Base-by-base conservation (phyloP, 37 sponge, comb jelly and placozoan species). In the Halisarca cf. caerulea region DNA sequence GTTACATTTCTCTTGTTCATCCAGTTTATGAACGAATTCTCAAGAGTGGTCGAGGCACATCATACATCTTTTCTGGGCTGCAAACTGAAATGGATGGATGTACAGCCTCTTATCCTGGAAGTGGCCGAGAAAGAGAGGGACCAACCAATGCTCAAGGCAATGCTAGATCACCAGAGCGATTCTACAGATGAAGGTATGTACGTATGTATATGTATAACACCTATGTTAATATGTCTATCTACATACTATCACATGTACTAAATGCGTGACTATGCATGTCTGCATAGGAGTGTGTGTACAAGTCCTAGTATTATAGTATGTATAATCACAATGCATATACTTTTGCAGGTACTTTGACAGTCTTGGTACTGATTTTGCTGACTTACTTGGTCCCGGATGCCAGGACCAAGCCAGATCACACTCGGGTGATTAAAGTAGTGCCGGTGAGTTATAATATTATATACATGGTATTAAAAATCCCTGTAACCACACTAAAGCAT, bases 161-260 rank as follows among this genome's bases (percentile, higher is more conserved):
- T n/a, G 60, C 3, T 59, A 27, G 25, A 6, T 59, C 2, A 59
- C 9, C 25, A 27, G 3, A 59, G 60, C 4, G 60, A 59, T n/a
- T n/a, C 23, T n/a, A 6, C 60, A 59, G 60, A 59, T 59, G 60
- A 59, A 59, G 60, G 60, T 59, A 59, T 59, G 60, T 59, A 27
- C 23, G 2, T 3, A 59, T 2, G 25, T 6, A 59, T 59, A n/a
- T n/a, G n/a, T n/a, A n/a, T n/a, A 32, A n/a, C 33, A 36, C 33
- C 3, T 28, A 69, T 69, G 17, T 55, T 20, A 11, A 55, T n/a
- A n/a, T n/a, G n/a, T n/a, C n/a, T n/a, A n/a, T n/a, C n/a, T n/a
- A n/a, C n/a, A n/a, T n/a, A n/a, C n/a, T n/a, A n/a, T n/a, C n/a
- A n/a, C n/a, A n/a, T 6, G 25, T 6, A n/a, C 25, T 59, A 11